phyloP scores from a whole-genome alignment of 2,797 vertebrate genomes.

The Platyrinchus mystaceus region DNA sequence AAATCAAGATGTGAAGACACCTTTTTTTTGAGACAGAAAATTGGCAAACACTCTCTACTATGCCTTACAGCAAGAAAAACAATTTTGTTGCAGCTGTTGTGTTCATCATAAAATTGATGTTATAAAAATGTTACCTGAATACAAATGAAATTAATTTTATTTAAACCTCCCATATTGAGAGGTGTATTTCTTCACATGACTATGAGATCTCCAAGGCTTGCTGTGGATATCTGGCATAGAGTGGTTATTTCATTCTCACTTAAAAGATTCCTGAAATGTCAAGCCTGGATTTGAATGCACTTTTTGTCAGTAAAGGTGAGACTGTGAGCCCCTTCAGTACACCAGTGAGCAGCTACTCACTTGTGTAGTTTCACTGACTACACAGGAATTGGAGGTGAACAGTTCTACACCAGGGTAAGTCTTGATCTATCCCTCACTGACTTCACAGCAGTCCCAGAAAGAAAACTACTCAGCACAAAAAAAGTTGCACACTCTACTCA shows the following conservation, averaged over 20 bases:
- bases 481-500: not conserved
- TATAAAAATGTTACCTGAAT: constrained; percentile 54
- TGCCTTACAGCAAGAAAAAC: constrained; percentile 70
- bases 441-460: not conserved
- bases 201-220: not conserved
- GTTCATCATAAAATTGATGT: constrained; percentile 59
- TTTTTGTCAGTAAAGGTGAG: not conserved
- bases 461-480: not conserved
- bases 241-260: not conserved
- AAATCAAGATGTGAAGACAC: constrained; percentile 79
- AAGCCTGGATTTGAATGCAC: not conserved
- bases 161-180: not conserved
- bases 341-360: not conserved
- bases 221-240: not conserved
- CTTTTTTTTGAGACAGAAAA: constrained; percentile 77
- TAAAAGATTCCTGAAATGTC: not conserved
- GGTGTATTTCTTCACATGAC: not conserved
- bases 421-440: not conserved
- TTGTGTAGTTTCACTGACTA: not conserved
- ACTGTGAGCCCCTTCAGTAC: not conserved
- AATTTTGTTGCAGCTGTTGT: constrained; percentile 69
- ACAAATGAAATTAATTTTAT: constrained; percentile 37
- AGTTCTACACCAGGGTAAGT: not conserved
- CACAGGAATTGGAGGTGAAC: not conserved
- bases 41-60: constrained; percentile 70